Base-by-base conservation (phyloP, 2,888 invertebrate species). In the Heliconius charithonia region DNA sequence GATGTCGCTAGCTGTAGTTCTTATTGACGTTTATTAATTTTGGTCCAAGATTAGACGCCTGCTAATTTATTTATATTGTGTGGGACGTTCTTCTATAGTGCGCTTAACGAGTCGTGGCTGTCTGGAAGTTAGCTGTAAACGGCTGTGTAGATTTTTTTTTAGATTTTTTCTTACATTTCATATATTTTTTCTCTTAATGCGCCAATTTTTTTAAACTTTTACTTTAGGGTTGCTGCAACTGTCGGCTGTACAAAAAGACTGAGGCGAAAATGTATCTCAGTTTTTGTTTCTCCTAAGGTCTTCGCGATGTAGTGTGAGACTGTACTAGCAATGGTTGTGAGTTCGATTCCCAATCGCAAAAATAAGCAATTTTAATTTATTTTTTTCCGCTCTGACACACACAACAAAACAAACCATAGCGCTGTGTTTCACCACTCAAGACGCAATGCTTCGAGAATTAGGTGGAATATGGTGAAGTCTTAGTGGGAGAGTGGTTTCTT, bases 61-160 rank as follows among this genome's bases (percentile, higher is more conserved):
- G 84, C 82, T 84, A 84, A 85, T 83, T 83, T 85, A 85, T 84
- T 83, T 84, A 85, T 85, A 84, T 82, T 78, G 82, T 81, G 82
- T 84, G 82, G 82, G 81, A 81, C 81, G 84, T 71, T 65, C 73
- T 29, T 76, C 45, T 59, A 12, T 32, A 59, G 59, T 59, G n/a
- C 59, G 59, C 10, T 59, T 59, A n/a, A n/a, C 59, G n/a, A 59
- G 59, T n/a, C 3, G 10, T 59, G 51, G 22, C 51, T 51, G 59
- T 10, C 9, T 4, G n/a, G 59, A 12, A n/a, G n/a, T 6, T 22
- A 56, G 56, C 22, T 22, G 22, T 22, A 3, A 22, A 22, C 9
- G 22, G 56, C 56, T 56, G 9, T n/a, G 22, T 56, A 10, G 56
- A 10, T 3, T n/a, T 1, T n/a, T 3, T 51, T 6, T 22, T 22